A percentile compares a stretch with the other conserved stretches of the same genome.
These are phyloP conservation scores for Tragelaphus imberbis DNA, from an alignment of 2,113 vertebrate species.

Conservation along the genomic window DNA sequence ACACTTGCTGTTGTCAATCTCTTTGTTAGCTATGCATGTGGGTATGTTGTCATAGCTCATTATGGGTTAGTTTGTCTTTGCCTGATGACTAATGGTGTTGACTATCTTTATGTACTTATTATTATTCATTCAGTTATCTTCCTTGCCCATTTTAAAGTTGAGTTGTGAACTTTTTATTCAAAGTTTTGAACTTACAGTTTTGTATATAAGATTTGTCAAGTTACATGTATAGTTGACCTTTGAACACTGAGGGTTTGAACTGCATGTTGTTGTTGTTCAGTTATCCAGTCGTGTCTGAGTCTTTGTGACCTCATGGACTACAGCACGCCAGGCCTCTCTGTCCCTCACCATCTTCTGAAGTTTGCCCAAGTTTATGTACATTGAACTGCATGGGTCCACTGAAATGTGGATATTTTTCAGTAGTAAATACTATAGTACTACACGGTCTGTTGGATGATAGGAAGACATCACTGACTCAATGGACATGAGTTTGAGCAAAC, in stretches of 20 bases:
- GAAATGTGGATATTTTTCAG: not conserved
- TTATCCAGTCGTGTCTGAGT: not conserved
- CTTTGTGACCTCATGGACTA: not conserved
- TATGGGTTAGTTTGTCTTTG: not conserved
- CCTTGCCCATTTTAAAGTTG: conserved; percentile 15
- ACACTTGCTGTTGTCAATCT: not conserved
- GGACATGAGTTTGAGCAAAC: not conserved
- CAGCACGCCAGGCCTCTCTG: not conserved
- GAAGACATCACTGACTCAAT: not conserved
- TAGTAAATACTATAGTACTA: not conserved
- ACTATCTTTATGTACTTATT: not conserved
- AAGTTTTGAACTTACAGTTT: not conserved
- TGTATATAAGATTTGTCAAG: not conserved
- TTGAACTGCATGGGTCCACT: not conserved
- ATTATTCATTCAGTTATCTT: not conserved
- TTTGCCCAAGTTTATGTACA: not conserved
- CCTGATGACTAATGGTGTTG: not conserved
- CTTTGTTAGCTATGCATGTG: not conserved
- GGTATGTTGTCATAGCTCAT: not conserved
- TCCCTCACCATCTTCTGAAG: not conserved
- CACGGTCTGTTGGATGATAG: not conserved
- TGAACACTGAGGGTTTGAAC: not conserved
- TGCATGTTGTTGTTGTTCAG: not conserved
- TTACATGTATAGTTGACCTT: not conserved
- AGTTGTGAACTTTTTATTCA: not conserved